Percentiles rank a stretch among this genome's conserved stretches.
Evolutionary conservation across 2,113 vertebrate species (phyloP).

Genomic region (Thomomys bottae): DNA sequence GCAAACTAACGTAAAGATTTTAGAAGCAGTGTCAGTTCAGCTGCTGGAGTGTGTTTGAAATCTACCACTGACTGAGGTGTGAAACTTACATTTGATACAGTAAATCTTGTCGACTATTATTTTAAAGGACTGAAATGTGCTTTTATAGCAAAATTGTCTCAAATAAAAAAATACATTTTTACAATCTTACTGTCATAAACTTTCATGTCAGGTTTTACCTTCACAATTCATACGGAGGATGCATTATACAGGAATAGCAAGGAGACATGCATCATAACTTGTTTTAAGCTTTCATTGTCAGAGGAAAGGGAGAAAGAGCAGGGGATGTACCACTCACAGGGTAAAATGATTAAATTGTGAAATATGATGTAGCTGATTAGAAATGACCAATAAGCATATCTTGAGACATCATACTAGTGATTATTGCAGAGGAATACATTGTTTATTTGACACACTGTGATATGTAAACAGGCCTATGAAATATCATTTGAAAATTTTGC

Average conservation of each 20-base stretch:
- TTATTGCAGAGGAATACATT: neutral
- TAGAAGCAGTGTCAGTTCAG: constrained; percentile 56
- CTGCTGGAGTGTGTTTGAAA: constrained; percentile 53
- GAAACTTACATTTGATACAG: constrained; percentile 60
- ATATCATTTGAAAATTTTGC: neutral
- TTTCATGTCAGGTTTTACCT: constrained; percentile 69
- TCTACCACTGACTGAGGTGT: constrained; percentile 59
- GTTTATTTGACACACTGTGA: constrained; percentile 8
- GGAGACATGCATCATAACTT: constrained; percentile 41
- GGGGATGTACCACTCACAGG: neutral
- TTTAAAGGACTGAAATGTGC: constrained; percentile 69
- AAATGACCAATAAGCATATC: constrained; percentile 22
- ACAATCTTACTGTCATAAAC: constrained; percentile 76
- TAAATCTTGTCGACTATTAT: constrained; percentile 71
- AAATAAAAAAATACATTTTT: constrained; percentile 82
- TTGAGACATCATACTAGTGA: neutral
- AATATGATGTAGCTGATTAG: neutral
- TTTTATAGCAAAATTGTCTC: constrained; percentile 78
- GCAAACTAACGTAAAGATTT: constrained; percentile 62
- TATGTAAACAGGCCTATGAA: neutral
- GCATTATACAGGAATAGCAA: constrained; percentile 18
- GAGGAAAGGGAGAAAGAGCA: neutral
- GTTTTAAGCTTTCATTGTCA: constrained; percentile 9
- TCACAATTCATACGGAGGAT: neutral
- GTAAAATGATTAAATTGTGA: neutral